Evolutionary conservation across 2,888 invertebrate genomes (phyloP).

Genomic region (Apamea epomidion): DNA sequence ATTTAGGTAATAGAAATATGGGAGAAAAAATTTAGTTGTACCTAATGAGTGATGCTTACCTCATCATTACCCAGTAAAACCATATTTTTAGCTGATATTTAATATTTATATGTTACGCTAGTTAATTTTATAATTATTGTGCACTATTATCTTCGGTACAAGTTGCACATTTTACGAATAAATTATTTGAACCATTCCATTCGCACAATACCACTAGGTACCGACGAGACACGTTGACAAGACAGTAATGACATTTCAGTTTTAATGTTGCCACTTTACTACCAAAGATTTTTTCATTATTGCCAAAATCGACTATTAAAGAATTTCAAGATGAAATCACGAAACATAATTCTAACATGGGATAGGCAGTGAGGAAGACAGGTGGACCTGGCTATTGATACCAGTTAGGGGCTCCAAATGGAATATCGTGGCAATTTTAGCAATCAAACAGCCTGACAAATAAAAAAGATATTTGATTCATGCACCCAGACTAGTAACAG

Average conservation of each 20-base stretch:
- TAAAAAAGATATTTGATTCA: background rate
- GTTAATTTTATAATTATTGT: constrained; percentile 52
- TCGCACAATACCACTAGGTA: constrained; percentile 28
- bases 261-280: constrained; percentile 39
- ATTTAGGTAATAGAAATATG: constrained; percentile 35
- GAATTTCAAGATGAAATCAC: background rate
- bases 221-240: constrained; percentile 73
- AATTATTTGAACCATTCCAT: constrained; percentile 55
- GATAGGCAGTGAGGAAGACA: background rate
- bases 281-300: background rate
- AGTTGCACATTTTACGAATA: constrained; percentile 69
- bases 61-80: constrained; percentile 92
- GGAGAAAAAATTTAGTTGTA: background rate
- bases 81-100: constrained; percentile 83
- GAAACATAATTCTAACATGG: background rate
- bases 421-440: too few relatives aligned
- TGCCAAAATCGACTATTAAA: background rate
- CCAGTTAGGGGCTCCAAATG: background rate
- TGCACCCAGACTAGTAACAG: background rate
- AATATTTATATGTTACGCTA: constrained; percentile 34
- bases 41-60: constrained; percentile 80
- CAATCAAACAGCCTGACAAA: too few relatives aligned
- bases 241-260: constrained; percentile 55
- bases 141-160: constrained; percentile 52
- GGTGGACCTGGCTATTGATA: background rate